Evolutionary conservation across 1,140 invertebrate genomes (phyloP).

Genomic region (Bradynema listronoti): DNA sequence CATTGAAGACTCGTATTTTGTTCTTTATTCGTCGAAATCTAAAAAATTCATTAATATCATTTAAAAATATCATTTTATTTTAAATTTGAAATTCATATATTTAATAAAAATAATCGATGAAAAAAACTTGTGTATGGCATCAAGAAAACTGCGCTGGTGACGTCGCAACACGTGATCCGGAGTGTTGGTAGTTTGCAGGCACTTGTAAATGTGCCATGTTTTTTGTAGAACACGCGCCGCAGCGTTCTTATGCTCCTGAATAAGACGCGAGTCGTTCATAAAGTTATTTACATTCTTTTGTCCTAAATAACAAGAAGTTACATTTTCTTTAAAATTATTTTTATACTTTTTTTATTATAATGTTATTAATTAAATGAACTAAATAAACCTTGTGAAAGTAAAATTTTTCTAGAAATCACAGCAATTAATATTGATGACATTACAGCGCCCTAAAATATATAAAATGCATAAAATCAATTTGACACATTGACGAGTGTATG

Average conservation of each 20-base stretch:
- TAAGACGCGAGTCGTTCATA: slow-evolving; percentile 56
- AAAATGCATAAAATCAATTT: slow-evolving; percentile 2
- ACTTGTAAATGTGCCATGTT: slow-evolving; percentile 56
- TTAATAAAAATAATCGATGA: not conserved
- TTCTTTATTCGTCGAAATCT: slow-evolving; percentile 56
- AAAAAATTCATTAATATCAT: not conserved
- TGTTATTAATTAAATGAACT: too few relatives aligned
- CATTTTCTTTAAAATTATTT: slow-evolving; percentile 16
- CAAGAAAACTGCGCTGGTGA: slow-evolving; percentile 52
- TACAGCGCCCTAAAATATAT: slow-evolving; percentile 48
- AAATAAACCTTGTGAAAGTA: slow-evolving; percentile 42
- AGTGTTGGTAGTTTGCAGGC: slow-evolving; percentile 33
- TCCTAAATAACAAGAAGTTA: slow-evolving; percentile 16
- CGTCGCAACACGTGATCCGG: slow-evolving; percentile 39
- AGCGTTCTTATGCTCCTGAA: slow-evolving; percentile 49
- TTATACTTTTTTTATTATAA: too few relatives aligned
- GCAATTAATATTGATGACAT: slow-evolving; percentile 57
- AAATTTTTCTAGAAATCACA: slow-evolving; percentile 54
- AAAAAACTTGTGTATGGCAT: slow-evolving; percentile 49
- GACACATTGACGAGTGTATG: too few relatives aligned
- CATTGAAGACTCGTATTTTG: slow-evolving; percentile 51
- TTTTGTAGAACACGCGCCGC: slow-evolving; percentile 55
- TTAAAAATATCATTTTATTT: not conserved
- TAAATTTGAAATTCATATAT: slow-evolving; percentile 12
- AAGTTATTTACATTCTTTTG: slow-evolving; percentile 56